Evolutionary conservation across 2,888 invertebrate species (phyloP), one percentile per base, ranked within the genome.

Genomic region (Eretmocerus hayati): DNA sequence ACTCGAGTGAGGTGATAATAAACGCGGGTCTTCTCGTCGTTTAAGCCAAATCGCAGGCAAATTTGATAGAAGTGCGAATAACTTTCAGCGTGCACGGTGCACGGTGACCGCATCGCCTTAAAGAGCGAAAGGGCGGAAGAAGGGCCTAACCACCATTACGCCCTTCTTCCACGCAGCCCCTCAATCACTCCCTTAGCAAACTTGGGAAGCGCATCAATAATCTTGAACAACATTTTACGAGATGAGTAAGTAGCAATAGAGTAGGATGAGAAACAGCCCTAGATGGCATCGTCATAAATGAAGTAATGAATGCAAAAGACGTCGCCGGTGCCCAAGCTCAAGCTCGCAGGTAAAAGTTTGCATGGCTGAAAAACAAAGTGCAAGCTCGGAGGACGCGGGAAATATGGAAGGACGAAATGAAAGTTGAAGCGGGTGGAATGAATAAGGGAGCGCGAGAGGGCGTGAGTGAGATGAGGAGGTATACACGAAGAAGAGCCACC

Each of bases 381-480:
- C 32, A 30, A 30, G 23, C 19, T 16, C 22, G 35, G 36, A 13
- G 15, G 15, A 33, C 37, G 20, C 21, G 43, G 38, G 40, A 49
- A 49, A 46, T 49, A 53, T 49, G 52, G 46, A 53, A 46, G 40
- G 49, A 46, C 46, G 40, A 46, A 52, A 52, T 49, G 52, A 52
- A 49, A 46, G 48, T 46, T 46, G 38, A 49, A 43, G 52, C 46
- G 43, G 46, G 48, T 43, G 49, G 43, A 52, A 49, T 48, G 46
- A 52, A 48, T n/a, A n/a, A 38, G 22, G 4, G 36, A 16, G 36
- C 11, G 36, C 11, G 20, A 39, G 42, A 22, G 21, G 26, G 20
- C 21, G 42, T 41, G 31, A 16, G 33, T 32, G 23, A 5, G 18
- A n/a, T 8, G 16, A 37, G 18, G 40, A 36, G 13, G 33, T n/a